Evolutionary conservation across 2,888 invertebrate species (phyloP), one percentile per base, ranked within the genome.

Genomic region (Amiota communis): DNA sequence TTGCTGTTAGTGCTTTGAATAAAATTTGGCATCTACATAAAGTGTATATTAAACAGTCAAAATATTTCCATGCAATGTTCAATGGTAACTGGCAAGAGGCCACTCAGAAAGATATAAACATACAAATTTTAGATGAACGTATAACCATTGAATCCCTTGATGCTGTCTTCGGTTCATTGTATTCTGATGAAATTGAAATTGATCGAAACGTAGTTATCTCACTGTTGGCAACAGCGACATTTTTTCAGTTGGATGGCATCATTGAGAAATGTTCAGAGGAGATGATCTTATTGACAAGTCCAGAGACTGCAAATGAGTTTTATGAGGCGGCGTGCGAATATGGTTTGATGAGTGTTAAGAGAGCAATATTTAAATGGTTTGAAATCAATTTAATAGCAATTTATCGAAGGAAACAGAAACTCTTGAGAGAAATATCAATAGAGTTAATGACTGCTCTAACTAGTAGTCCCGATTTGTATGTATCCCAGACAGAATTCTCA

Each of bases 41-140:
- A 90, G 92, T 95, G 56, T 96, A 96, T 86, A 91, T 96, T 63
- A 93, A 93, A 81, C 95, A 95, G 92, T 95, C 95, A 84, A 93
- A 94, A 0, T 95, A 95, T 87, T 95, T 95, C 88, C 92, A 93
- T 12, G 94, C 94, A 83, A 95, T 95, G 95, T 95, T 95, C 88
- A 93, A 93, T 81, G 95, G 95, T 6, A 92, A 93, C 2, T 95
- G 95, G 95, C 91, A 92, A 81, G 95, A 95, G 89, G 91, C 93
- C 0, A 91, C 91, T 68, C 92, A 93, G 88, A 91, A 92, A 78
- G 91, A 92, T 75, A 92, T 95, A 56, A 90, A 90, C 72, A 93
- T 95, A 71, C 92, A 94, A 88, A 93, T 95, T 70, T 91, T 92
- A 3, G 95, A 95, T 91, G 93, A 93, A 13, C 92, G 93, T 76